These are phyloP conservation scores for Mus caroli DNA, from an alignment of 2,797 vertebrate genomes.

Conservation along the genomic window DNA sequence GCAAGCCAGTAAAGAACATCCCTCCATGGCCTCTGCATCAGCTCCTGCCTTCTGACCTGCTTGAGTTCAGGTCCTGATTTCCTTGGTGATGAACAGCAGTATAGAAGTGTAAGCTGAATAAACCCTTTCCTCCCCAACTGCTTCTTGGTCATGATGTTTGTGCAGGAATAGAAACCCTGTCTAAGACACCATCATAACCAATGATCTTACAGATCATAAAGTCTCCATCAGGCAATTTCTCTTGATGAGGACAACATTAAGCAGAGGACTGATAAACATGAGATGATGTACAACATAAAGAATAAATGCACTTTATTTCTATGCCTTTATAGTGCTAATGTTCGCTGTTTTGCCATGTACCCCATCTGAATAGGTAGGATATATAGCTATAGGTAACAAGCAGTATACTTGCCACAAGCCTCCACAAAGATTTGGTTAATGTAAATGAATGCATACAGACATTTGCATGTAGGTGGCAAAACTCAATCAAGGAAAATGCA, in stretches of 20 bases:
- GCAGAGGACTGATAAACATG: background rate
- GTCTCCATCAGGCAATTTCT: background rate
- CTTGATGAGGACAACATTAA: background rate
- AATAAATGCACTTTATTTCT: background rate
- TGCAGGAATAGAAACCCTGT: too few species aligned
- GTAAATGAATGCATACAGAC: constrained; percentile 4
- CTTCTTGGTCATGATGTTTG: too few species aligned
- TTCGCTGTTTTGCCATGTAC: background rate
- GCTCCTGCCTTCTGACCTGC: too few species aligned
- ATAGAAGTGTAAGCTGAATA: too few species aligned
- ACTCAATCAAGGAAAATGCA: constrained; percentile 10
- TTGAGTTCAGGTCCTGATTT: too few species aligned
- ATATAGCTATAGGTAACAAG: background rate
- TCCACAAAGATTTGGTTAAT: background rate
- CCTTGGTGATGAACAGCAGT: too few species aligned
- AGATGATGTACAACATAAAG: background rate
- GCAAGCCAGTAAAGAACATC: too few species aligned
- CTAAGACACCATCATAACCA: background rate
- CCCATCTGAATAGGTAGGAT: background rate
- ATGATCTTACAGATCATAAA: background rate
- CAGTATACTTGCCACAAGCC: background rate
- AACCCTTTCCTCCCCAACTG: too few species aligned
- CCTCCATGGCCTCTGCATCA: too few species aligned
- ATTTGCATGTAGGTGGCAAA: constrained; percentile 56
- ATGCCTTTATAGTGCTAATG: background rate